Percentiles rank a stretch among this genome's conserved stretches.
phyloP scores from a whole-genome alignment of 2,797 vertebrate genomes.

The Neosilurus hyrtlii region DNA sequence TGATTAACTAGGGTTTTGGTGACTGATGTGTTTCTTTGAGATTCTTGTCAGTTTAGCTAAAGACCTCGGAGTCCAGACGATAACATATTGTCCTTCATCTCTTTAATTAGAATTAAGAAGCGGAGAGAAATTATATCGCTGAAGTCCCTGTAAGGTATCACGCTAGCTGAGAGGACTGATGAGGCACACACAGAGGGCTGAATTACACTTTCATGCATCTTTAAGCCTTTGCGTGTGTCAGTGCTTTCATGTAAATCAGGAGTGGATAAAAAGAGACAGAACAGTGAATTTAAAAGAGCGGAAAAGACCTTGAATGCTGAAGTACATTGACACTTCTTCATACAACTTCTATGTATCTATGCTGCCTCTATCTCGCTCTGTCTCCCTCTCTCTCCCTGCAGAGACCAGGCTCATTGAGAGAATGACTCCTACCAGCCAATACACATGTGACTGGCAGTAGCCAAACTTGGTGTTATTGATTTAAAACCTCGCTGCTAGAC shows the following conservation, averaged over 20 bases:
- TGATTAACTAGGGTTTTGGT: conserved; percentile 1
- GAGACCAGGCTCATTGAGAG: not conserved
- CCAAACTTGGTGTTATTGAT: conserved; percentile 28
- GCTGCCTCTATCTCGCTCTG: not conserved
- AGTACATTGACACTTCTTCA: conserved; percentile 27
- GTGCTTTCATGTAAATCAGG: conserved; percentile 17
- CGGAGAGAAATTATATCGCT: conserved; percentile 26
- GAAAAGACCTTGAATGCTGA: conserved; percentile 45
- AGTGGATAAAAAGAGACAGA: conserved; percentile 17
- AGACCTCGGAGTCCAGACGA: conserved; percentile 19
- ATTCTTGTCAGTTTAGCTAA: conserved; percentile 39
- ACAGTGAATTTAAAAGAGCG: conserved; percentile 30
- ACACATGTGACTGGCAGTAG: conserved; percentile 12
- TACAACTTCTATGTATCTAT: not conserved
- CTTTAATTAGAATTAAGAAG: conserved; percentile 49
- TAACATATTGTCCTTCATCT: conserved; percentile 50
- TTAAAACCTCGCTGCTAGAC: conserved; percentile 20
- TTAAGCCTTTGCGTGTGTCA: conserved; percentile 26
- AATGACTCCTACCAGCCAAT: not conserved
- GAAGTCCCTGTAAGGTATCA: not conserved
- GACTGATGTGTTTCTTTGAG: conserved; percentile 30
- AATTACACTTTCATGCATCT: conserved; percentile 40
- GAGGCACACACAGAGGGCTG: conserved; percentile 17
- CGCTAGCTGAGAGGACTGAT: conserved; percentile 14
- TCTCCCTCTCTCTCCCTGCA: conserved; percentile 12